A percentile compares a stretch with the other conserved stretches of the same genome.
phyloP scores from a whole-genome alignment of 2,113 vertebrate species.

The Siniperca chuatsi region DNA sequence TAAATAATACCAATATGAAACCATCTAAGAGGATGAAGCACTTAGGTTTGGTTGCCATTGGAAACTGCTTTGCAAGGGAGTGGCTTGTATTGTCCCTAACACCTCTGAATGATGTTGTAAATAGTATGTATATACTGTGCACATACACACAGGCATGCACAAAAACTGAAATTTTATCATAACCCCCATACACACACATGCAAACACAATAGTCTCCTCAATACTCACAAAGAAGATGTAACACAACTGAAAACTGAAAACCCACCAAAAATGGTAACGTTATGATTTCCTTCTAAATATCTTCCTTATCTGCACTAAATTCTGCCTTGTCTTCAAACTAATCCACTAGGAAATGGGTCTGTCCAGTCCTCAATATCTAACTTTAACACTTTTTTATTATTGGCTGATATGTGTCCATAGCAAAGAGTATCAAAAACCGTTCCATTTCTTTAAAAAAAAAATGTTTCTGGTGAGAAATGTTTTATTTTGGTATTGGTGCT shows the following conservation, averaged over 20 bases:
- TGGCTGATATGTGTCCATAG: too few species aligned
- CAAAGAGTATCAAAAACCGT: neutral
- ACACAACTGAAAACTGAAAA: neutral
- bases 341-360: neutral
- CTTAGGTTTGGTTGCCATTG: slow-evolving; percentile 71
- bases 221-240: neutral
- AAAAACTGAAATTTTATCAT: neutral
- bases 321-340: neutral
- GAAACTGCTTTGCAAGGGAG: slow-evolving; percentile 70
- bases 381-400: neutral
- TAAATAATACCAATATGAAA: slow-evolving; percentile 50
- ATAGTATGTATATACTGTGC: neutral
- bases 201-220: neutral
- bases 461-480: too few species aligned
- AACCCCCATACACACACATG: neutral
- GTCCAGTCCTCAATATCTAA: neutral
- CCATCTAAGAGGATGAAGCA: slow-evolving; percentile 11
- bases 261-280: neutral
- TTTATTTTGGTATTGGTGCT: neutral
- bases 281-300: neutral
- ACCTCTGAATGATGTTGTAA: slow-evolving; percentile 8
- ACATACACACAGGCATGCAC: neutral
- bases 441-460: too few species aligned
- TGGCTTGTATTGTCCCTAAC: slow-evolving; percentile 21
- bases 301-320: neutral